Evolutionary conservation across 2,113 vertebrate genomes (phyloP), one percentile per base, ranked within the genome.

Genomic region (Bettongia penicillata): DNA sequence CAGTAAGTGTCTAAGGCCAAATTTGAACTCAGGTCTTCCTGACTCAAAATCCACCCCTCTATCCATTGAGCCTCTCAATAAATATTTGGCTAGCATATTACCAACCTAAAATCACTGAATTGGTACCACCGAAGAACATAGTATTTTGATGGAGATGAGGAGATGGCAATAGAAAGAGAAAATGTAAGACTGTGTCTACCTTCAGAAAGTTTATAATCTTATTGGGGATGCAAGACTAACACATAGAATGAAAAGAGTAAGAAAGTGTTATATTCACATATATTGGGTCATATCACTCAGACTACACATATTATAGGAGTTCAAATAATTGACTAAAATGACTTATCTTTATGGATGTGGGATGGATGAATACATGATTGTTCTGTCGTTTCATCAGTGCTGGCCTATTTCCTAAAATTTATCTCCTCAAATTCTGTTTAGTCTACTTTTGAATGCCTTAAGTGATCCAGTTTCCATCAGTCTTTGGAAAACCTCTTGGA

Each of bases 341-440:
- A 47, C 47, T 95, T 96, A 96, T 7, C 89, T 53, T 93, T 61
- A 57, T 61, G 10, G 68, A 91, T 37, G 92, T 93, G 19, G 92
- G 31, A 91, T 92, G 43, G 51, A 95, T 97, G 91, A 91, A 97
- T 53, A 96, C 57, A 92, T 94, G 96, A 97, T 43, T 96, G 94
- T 50, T 55, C 7, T 53, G 53, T 90, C 90, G 68, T 95, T 95
- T 22, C 92, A 12, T 89, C 84, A 4, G 9, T 89, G 89, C 28
- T 95, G 95, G 91, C 96, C 10, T 93, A 25, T 22, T 97, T 57
- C 52, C 26, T 93, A 94, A 51, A 95, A 90, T 93, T 95, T 95
- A 61, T 95, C 92, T 96, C 90, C 92, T 93, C 50, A 52, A 95
- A 84, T 92, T 95, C 94, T 97, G 96, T 97, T 97, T 97, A 97